Evolutionary conservation across 2,113 vertebrate species (phyloP).

Genomic region (Taxidea taxus): DNA sequence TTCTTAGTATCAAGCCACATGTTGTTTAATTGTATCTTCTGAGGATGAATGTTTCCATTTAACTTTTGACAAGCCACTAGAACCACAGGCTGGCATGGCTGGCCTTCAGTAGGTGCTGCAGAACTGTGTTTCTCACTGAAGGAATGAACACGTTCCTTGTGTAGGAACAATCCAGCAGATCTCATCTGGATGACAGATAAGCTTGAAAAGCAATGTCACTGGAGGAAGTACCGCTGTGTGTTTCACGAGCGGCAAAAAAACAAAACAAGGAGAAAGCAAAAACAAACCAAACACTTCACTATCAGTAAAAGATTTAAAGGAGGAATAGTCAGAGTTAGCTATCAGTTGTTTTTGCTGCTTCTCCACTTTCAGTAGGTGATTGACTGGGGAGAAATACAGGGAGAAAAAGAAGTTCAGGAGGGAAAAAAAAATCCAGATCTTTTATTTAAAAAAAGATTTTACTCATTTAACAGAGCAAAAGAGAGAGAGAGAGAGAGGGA

Average conservation of each 20-base stretch:
- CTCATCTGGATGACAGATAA: neutral
- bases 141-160: constrained; percentile 11
- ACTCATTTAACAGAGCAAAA: too few relatives aligned
- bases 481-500: too few relatives aligned
- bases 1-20: neutral
- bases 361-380: neutral
- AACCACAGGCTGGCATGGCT: neutral
- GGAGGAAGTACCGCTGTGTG: neutral
- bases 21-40: constrained; percentile 1
- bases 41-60: neutral
- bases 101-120: neutral
- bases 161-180: neutral
- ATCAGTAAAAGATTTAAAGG: neutral
- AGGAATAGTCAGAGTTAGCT: neutral
- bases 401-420: neutral
- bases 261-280: neutral
- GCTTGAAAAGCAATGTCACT: neutral
- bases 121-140: constrained; percentile 39
- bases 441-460: neutral
- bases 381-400: neutral
- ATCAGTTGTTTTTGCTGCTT: neutral
- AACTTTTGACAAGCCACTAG: neutral
- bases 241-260: neutral
- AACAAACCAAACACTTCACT: neutral
- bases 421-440: neutral